phyloP scores from a whole-genome alignment of 2,888 invertebrate genomes.

The Ctenicera cuprea region DNA sequence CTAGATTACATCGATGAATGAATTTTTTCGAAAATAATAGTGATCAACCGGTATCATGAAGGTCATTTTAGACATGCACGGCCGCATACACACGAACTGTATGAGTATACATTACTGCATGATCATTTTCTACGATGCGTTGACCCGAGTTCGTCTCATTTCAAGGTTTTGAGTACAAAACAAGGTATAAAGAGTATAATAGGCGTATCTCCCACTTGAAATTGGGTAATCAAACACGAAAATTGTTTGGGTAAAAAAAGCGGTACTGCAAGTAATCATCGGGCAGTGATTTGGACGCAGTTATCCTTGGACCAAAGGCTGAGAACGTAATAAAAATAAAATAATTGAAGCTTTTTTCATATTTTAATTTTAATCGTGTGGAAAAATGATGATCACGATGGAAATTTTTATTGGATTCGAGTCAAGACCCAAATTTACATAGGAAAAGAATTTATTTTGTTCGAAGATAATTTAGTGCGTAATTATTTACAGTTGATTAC shows the following conservation, averaged over 20 bases:
- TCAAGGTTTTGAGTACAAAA: constrained; percentile 17
- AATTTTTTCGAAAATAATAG: constrained; percentile 1
- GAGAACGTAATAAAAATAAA: not conserved
- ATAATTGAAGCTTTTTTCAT: not conserved
- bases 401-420: no score
- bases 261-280: not conserved
- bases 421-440: no score
- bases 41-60: constrained; percentile 7
- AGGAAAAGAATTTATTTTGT: no score
- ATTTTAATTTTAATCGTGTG: no score
- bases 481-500: no score
- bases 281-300: not conserved
- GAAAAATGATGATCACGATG: no score
- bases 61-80: constrained; percentile 15
- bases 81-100: constrained; percentile 18
- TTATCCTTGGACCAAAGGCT: constrained; percentile 8
- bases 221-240: constrained; percentile 28
- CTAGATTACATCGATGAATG: not conserved
- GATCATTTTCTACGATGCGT: constrained; percentile 18
- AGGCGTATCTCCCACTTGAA: constrained; percentile 17
- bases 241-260: constrained; percentile 16
- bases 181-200: constrained; percentile 5
- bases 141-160: constrained; percentile 14
- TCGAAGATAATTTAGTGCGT: no score
- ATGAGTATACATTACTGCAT: constrained; percentile 12